Evolutionary conservation across 2,888 invertebrate genomes (phyloP).

Genomic region (Horisme vitalbata): DNA sequence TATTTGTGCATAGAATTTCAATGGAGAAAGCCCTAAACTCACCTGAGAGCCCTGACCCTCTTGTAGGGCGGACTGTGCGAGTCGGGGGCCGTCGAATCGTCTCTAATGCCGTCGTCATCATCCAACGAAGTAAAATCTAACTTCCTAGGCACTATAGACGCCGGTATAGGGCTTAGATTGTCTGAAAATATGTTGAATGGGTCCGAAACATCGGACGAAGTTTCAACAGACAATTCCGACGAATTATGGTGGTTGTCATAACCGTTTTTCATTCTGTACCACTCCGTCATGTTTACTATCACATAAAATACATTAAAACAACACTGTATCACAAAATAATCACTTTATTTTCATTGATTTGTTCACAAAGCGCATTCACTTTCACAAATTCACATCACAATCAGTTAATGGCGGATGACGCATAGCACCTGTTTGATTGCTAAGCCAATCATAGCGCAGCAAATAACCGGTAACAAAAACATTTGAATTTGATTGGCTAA

Average conservation of each 20-base stretch:
- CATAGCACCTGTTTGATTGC: constrained; percentile 73
- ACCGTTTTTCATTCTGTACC: constrained; percentile 72
- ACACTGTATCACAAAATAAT: constrained; percentile 53
- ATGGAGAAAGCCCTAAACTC: constrained; percentile 43
- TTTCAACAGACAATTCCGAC: constrained; percentile 82
- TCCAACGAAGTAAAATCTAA: constrained; percentile 79
- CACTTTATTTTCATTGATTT: constrained; percentile 48
- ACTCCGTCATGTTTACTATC: constrained; percentile 69
- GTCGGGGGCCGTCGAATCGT: constrained; percentile 56
- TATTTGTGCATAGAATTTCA: constrained; percentile 35
- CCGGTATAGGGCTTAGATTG: constrained; percentile 82
- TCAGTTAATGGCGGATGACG: constrained; percentile 79
- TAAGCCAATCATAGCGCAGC: constrained; percentile 57
- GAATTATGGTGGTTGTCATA: constrained; percentile 67
- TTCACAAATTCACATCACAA: constrained; percentile 54
- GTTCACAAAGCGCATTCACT: constrained; percentile 60
- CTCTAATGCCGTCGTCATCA: constrained; percentile 70
- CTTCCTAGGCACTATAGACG: constrained; percentile 82
- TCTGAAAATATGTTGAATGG: constrained; percentile 83
- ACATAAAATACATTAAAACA: constrained; percentile 58
- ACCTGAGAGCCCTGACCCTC: constrained; percentile 83
- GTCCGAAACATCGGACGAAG: constrained; percentile 85
- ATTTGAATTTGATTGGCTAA: constrained; percentile 57
- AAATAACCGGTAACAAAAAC: constrained; percentile 70
- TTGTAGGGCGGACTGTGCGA: constrained; percentile 82